Percentiles rank a stretch among this genome's conserved stretches.
These are phyloP conservation scores for Nasonia vitripennis DNA, from an alignment of 1,140 invertebrate genomes.

Conservation along the genomic window DNA sequence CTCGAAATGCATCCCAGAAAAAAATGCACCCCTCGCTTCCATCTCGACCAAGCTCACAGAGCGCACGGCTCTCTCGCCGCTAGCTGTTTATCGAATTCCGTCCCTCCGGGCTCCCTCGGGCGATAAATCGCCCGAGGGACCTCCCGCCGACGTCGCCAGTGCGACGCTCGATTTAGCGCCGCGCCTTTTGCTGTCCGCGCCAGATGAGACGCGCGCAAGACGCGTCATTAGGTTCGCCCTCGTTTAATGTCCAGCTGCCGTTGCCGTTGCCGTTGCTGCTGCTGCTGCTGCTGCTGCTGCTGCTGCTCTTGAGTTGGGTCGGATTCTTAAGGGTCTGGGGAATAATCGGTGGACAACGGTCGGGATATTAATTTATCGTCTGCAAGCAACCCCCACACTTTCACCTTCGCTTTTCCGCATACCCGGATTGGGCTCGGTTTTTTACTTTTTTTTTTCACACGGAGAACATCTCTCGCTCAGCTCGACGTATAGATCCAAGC, in stretches of 20 bases:
- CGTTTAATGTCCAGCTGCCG: not conserved
- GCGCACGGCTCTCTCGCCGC: not conserved
- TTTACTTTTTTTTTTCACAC: too few species aligned
- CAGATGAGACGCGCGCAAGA: conserved; percentile 31
- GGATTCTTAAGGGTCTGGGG: too few species aligned
- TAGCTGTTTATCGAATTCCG: not conserved
- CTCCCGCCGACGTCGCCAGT: not conserved
- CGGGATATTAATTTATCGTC: too few species aligned
- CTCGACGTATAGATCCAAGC: not conserved
- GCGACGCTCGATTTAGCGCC: conserved; percentile 28
- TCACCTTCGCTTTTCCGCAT: too few species aligned
- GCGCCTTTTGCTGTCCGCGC: conserved; percentile 25
- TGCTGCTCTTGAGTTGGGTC: too few species aligned
- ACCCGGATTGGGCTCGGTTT: too few species aligned
- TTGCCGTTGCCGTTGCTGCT: too few species aligned
- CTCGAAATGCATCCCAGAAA: not conserved
- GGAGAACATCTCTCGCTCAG: too few species aligned
- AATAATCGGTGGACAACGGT: not conserved
- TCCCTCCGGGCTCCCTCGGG: not conserved
- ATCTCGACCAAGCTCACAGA: not conserved
- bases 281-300: too few species aligned
- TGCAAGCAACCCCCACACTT: too few species aligned
- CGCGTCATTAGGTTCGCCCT: not conserved
- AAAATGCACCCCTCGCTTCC: not conserved
- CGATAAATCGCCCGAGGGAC: conserved; percentile 30